phyloP scores from a whole-genome alignment of 1,140 invertebrate species.

The Drosophila parabipectinata region DNA sequence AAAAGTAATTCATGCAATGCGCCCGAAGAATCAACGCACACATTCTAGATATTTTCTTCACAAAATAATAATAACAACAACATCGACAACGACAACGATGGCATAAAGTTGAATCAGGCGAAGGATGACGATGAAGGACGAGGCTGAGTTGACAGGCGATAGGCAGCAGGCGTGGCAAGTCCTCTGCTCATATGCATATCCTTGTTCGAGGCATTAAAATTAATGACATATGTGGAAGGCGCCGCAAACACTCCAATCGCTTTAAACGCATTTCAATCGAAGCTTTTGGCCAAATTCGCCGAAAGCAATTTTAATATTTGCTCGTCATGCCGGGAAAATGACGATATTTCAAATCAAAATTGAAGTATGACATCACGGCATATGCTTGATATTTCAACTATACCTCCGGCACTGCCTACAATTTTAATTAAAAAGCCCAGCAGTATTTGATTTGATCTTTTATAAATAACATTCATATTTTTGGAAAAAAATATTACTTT shows the following conservation, averaged over 20 bases:
- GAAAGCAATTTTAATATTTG: constrained; percentile 62
- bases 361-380: constrained; percentile 42
- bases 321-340: constrained; percentile 50
- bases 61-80: constrained; percentile 51
- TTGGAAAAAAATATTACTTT: constrained; percentile 1
- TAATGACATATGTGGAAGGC: constrained; percentile 60
- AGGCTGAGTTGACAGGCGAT: constrained; percentile 26
- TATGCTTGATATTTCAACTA: constrained; percentile 58
- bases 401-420: constrained; percentile 10
- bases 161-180: constrained; percentile 11
- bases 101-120: constrained; percentile 9
- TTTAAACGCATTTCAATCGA: constrained; percentile 72
- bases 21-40: constrained; percentile 64
- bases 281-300: constrained; percentile 45
- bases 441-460: constrained; percentile 34
- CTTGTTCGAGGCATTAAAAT: constrained; percentile 55
- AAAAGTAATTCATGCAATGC: constrained; percentile 74
- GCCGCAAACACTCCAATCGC: constrained; percentile 33
- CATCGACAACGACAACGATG: constrained; percentile 32
- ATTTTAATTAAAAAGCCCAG: constrained; percentile 61
- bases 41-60: constrained; percentile 64
- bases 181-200: constrained; percentile 8
- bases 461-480: constrained; percentile 13
- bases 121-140: constrained; percentile 38
- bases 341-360: constrained; percentile 24